These are phyloP conservation scores for Malthinus flaveolus DNA, from an alignment of 2,888 invertebrate species.

Conservation along the genomic window DNA sequence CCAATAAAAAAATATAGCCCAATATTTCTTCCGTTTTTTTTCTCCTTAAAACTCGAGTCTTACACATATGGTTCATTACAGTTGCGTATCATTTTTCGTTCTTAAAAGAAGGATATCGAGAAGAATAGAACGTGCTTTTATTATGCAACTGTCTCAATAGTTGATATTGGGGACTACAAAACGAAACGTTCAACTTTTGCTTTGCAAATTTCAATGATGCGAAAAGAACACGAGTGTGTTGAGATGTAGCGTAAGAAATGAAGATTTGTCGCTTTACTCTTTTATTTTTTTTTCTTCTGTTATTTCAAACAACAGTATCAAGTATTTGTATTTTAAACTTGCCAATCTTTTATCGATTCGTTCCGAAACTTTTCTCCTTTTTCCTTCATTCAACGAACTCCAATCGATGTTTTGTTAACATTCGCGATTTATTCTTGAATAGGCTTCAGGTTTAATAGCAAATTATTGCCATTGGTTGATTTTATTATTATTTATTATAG, in stretches of 20 bases:
- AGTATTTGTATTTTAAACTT: slow-evolving; percentile 24
- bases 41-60: too few species aligned
- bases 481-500: too few species aligned
- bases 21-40: too few species aligned
- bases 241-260: slow-evolving; percentile 21
- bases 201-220: slow-evolving; percentile 22
- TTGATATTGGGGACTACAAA: slow-evolving; percentile 22
- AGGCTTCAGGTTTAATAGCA: too few species aligned
- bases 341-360: slow-evolving; percentile 20
- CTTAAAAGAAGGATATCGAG: too few species aligned
- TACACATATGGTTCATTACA: slow-evolving; percentile 9
- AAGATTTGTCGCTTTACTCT: slow-evolving; percentile 11
- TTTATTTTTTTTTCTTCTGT: slow-evolving; percentile 17
- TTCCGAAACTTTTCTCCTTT: slow-evolving; percentile 6
- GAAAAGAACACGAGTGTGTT: slow-evolving; percentile 15
- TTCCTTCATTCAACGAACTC: neutral
- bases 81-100: slow-evolving; percentile 16
- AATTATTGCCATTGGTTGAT: too few species aligned
- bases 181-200: slow-evolving; percentile 14
- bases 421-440: neutral
- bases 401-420: slow-evolving; percentile 10
- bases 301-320: slow-evolving; percentile 10
- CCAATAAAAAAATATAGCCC: too few species aligned
- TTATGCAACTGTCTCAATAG: slow-evolving; percentile 19
- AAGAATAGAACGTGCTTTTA: neutral